Evolutionary conservation across 2,113 vertebrate species (phyloP), one percentile per base, ranked within the genome.

Genomic region (Heterotilapia buettikoferi): DNA sequence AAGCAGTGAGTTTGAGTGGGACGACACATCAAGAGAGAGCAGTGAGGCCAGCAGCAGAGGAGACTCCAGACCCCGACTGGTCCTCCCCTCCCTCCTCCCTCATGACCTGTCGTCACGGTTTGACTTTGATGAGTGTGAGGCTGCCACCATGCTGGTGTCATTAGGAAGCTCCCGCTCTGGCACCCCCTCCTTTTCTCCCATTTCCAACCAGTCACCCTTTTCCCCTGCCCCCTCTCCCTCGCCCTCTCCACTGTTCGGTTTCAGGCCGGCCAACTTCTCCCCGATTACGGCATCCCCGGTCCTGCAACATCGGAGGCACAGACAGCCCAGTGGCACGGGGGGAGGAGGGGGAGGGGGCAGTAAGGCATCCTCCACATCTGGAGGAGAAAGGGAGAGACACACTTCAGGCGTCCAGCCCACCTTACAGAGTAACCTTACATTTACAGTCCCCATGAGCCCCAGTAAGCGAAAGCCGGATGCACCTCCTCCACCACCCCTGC

Each of bases 111-210:
- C 96, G 0, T 94, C 97, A 1, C 97, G 98, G 29, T 99, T 99
- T 66, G 98, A 98, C 92, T 97, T 97, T 3, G 98, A 98, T 1
- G 98, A 98, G 95, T 98, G 98, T 16, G 98, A 98, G 93, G 98
- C 98, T 0, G 98, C 98, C 16, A 98, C 97, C 90, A 98, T 98
- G 98, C 94, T 98, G 53, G 97, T 98, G 86, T 98, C 98, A 0
- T 89, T 98, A 86, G 97, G 98, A 59, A 98, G 98, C 93, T 98
- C 98, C 3, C 97, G 97, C 71, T 98, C 98, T 0, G 97, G 97
- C 76, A 98, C 98, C 1, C 98, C 98, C 2, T 98, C 97, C 52
- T 98, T 97, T 94, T 98, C 98, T 0, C 98, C 98, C 0, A 96
- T 98, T 43, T 98, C 98, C 4, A 98, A 97, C 73, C 97, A 98